These are phyloP conservation scores for Thamnaconus septentrionalis DNA, from an alignment of 2,113 vertebrate species.

Conservation along the genomic window DNA sequence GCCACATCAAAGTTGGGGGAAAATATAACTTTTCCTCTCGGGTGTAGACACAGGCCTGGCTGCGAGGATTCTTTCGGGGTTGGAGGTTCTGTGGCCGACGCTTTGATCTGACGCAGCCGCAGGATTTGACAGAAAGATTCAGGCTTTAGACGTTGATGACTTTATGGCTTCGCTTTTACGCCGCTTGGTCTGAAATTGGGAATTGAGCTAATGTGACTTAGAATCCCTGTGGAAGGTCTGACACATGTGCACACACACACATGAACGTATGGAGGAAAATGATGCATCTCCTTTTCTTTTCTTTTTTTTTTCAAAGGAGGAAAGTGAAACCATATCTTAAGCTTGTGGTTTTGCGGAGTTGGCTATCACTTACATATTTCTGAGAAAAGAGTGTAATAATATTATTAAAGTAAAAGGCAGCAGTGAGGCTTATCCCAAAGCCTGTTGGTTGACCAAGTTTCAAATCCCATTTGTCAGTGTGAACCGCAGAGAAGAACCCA, in stretches of 20 bases:
- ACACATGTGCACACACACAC: background rate
- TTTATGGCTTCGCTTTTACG: constrained; percentile 43
- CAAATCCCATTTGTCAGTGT: background rate
- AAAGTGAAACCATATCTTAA: constrained; percentile 10
- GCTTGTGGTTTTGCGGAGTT: constrained; percentile 3
- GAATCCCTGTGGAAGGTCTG: constrained; percentile 5
- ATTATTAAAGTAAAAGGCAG: constrained; percentile 2
- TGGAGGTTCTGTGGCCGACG: constrained; percentile 49
- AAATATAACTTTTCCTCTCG: constrained; percentile 64
- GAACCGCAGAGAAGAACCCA: too few species aligned
- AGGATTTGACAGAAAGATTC: constrained; percentile 45
- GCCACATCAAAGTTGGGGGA: constrained; percentile 68
- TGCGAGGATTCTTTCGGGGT: constrained; percentile 24
- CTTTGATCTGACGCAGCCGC: constrained; percentile 58
- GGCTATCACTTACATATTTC: background rate
- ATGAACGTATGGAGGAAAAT: too few species aligned
- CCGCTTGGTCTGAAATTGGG: constrained; percentile 12
- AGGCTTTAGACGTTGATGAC: constrained; percentile 47
- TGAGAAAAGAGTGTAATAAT: constrained; percentile 1
- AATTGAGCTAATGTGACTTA: constrained; percentile 34
- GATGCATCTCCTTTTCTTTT: too few species aligned
- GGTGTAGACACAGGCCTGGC: constrained; percentile 52
- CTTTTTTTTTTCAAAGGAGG: too few species aligned
- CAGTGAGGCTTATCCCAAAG: background rate
- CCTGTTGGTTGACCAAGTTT: background rate